Evolutionary conservation across 2,888 invertebrate species (phyloP).

Genomic region (Cataglyphis altisquamis): DNA sequence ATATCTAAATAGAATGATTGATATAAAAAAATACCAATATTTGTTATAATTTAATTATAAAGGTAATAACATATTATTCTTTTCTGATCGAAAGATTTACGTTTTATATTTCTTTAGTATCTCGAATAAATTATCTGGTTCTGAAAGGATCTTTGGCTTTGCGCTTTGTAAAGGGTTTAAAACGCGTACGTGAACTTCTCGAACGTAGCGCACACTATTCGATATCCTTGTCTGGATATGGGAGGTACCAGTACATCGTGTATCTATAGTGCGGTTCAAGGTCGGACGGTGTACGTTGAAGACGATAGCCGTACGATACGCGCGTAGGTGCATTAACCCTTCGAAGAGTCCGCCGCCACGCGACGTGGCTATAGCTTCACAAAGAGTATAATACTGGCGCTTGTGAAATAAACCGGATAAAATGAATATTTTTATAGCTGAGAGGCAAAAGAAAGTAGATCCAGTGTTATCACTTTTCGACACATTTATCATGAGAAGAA

Average conservation of each 20-base stretch:
- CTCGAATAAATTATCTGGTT: background rate
- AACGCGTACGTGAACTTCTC: background rate
- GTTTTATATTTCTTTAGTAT: background rate
- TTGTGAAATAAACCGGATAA: constrained; percentile 1
- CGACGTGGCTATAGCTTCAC: constrained; percentile 52
- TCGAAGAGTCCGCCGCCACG: constrained; percentile 62
- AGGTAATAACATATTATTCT: background rate
- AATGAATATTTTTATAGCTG: background rate
- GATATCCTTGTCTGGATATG: constrained; percentile 24
- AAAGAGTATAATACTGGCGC: constrained; percentile 21
- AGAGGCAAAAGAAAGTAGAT: constrained; percentile 11
- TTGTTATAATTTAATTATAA: background rate
- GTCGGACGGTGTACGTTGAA: constrained; percentile 78
- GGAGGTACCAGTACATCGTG: constrained; percentile 49
- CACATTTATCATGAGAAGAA: background rate
- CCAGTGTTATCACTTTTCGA: background rate
- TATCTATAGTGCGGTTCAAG: constrained; percentile 80
- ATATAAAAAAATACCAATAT: background rate
- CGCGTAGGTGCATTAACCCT: constrained; percentile 77
- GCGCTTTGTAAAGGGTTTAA: background rate
- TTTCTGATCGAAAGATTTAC: background rate
- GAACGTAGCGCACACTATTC: constrained; percentile 12
- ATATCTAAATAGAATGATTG: background rate
- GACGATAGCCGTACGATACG: constrained; percentile 68
- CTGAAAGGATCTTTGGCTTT: background rate